phyloP scores from a whole-genome alignment of 2,888 invertebrate species.

The Mimachlamys varia region DNA sequence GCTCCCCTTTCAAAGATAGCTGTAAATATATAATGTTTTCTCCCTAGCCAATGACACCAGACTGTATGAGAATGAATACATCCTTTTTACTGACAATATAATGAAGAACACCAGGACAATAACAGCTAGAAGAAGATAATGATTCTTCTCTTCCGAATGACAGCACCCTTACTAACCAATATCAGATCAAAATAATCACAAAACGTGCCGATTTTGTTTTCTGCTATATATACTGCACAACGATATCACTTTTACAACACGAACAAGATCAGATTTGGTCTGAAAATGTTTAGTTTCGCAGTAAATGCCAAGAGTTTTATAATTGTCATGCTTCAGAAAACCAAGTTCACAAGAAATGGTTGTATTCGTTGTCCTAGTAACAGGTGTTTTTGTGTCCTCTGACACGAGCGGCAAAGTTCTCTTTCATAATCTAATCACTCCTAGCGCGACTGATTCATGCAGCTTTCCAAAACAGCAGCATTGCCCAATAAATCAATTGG shows the following conservation, averaged over 20 bases:
- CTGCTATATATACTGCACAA: not conserved
- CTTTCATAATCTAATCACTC: not conserved
- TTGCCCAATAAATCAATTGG: slow-evolving; percentile 13
- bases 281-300: too few species aligned
- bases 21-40: not conserved
- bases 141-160: not conserved
- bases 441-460: not conserved
- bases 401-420: not conserved
- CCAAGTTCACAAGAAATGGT: not conserved
- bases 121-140: not conserved
- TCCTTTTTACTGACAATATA: too few species aligned
- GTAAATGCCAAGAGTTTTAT: not conserved
- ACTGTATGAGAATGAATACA: not conserved
- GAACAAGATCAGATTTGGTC: too few species aligned
- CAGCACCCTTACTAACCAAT: not conserved
- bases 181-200: not conserved
- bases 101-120: not conserved
- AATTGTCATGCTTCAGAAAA: not conserved
- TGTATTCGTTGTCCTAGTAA: not conserved
- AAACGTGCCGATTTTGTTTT: not conserved
- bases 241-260: not conserved
- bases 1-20: not conserved
- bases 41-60: not conserved
- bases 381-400: not conserved
- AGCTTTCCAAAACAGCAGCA: slow-evolving; percentile 8